phyloP scores from a whole-genome alignment of 2,888 invertebrate genomes.

The Hermodice carunculata region DNA sequence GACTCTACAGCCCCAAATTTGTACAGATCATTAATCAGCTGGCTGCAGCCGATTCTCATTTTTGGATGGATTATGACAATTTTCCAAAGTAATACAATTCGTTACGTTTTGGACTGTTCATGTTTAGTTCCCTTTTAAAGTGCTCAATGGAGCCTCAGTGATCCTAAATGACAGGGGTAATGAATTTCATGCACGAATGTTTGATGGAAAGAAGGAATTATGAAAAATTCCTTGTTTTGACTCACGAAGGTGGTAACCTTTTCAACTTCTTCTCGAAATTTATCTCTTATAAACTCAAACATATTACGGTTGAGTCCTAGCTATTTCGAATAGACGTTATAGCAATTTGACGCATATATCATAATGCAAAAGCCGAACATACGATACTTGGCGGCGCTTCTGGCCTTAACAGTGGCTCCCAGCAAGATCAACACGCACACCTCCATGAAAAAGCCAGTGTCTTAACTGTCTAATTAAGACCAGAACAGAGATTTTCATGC shows the following conservation, averaged over 20 bases:
- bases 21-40: no score
- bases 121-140: no score
- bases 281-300: constrained; percentile 59
- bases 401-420: constrained; percentile 66
- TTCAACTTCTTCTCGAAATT: constrained; percentile 55
- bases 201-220: constrained; percentile 51
- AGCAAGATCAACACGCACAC: constrained; percentile 63
- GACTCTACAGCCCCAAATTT: no score
- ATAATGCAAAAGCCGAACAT: constrained; percentile 61
- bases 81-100: no score
- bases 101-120: no score
- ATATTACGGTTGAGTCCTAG: constrained; percentile 59
- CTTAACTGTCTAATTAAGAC: no score
- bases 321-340: constrained; percentile 64
- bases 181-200: no score
- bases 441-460: constrained; percentile 62
- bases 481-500: no score
- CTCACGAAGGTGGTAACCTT: constrained; percentile 57
- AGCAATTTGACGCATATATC: constrained; percentile 64
- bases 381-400: constrained; percentile 59
- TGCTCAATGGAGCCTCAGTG: no score
- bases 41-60: no score
- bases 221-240: constrained; percentile 61
- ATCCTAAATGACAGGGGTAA: no score
- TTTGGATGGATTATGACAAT: no score